These are phyloP conservation scores for Eupithecia insigniata DNA, from an alignment of 2,888 invertebrate species.

Conservation along the genomic window DNA sequence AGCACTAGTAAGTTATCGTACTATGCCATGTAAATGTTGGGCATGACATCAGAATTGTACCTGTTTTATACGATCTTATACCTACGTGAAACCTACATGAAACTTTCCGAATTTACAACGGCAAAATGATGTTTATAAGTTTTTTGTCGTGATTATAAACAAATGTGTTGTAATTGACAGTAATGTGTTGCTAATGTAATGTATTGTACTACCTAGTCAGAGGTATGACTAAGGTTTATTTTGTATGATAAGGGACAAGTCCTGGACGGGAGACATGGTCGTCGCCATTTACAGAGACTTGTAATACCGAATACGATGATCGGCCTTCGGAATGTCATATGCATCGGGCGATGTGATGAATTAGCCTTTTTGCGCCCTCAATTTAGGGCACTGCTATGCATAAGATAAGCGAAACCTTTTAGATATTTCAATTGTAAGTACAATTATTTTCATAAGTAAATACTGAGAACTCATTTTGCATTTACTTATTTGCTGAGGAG, in stretches of 20 bases:
- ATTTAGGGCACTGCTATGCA: slow-evolving; percentile 37
- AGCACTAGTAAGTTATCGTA: slow-evolving; percentile 19
- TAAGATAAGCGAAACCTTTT: slow-evolving; percentile 35
- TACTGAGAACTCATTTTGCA: slow-evolving; percentile 22
- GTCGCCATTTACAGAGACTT: slow-evolving; percentile 38
- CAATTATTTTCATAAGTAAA: slow-evolving; percentile 22
- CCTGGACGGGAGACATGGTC: slow-evolving; percentile 42
- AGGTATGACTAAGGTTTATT: slow-evolving; percentile 22
- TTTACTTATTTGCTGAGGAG: background rate
- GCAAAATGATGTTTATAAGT: background rate
- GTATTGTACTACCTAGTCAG: slow-evolving; percentile 8
- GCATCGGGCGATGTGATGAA: slow-evolving; percentile 37
- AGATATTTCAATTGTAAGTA: slow-evolving; percentile 29
- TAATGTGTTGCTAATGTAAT: background rate
- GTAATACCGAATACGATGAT: slow-evolving; percentile 43
- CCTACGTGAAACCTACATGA: background rate
- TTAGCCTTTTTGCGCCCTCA: slow-evolving; percentile 38
- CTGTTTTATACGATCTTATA: background rate
- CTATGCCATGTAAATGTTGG: slow-evolving; percentile 12
- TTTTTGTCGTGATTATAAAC: background rate
- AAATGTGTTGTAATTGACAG: background rate
- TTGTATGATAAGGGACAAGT: slow-evolving; percentile 34
- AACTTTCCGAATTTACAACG: background rate
- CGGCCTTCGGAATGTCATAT: slow-evolving; percentile 40
- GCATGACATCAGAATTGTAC: background rate